A percentile compares a stretch with the other conserved stretches of the same genome.
Evolutionary conservation across 2,888 invertebrate genomes (phyloP).

Genomic region (Dermolepida albohirtum): DNA sequence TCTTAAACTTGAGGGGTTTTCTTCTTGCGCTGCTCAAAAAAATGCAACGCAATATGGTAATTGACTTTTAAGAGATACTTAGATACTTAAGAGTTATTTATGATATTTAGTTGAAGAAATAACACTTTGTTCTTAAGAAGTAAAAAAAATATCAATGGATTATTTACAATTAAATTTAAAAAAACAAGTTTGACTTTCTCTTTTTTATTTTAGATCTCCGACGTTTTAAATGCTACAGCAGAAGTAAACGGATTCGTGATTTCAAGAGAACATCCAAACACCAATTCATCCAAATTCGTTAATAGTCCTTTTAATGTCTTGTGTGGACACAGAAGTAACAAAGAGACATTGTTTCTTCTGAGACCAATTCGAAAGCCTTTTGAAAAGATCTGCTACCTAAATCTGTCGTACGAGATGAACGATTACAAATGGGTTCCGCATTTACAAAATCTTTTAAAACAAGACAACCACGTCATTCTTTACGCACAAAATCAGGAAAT

Average conservation of each 20-base stretch:
- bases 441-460: conserved; percentile 49
- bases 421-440: conserved; percentile 27
- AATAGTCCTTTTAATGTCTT: not conserved
- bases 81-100: no score
- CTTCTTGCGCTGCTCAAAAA: no score
- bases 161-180: no score
- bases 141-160: no score
- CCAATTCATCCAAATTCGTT: conserved; percentile 18
- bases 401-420: not conserved
- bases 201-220: not conserved
- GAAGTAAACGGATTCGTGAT: conserved; percentile 37
- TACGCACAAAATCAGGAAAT: conserved; percentile 73
- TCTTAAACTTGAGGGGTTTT: no score
- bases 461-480: conserved; percentile 68
- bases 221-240: conserved; percentile 2
- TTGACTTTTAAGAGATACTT: no score
- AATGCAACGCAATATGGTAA: no score
- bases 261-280: conserved; percentile 24
- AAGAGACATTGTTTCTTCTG: conserved; percentile 37
- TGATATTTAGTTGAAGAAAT: no score
- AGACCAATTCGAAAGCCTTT: not conserved
- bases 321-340: not conserved
- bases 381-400: not conserved
- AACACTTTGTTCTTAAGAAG: no score
- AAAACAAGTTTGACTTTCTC: no score